Percentiles rank a stretch among this genome's conserved stretches.
Conservation (phyloP, 2,888 invertebrate genomes). For the Napeogenes sylphis region DNA sequence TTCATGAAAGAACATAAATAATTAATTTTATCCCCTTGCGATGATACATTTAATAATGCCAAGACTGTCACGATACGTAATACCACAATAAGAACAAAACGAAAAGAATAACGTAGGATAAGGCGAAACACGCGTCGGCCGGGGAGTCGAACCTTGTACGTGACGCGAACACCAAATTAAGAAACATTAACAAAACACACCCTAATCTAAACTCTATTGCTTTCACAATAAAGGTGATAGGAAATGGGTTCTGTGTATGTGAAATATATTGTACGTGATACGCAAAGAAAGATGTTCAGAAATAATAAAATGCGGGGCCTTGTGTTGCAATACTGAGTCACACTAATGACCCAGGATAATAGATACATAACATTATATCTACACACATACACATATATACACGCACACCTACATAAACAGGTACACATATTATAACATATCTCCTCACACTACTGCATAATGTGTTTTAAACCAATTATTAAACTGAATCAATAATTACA, state of each 20-base stretch:
- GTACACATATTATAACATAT: too few relatives aligned
- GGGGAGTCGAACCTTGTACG: slow-evolving; percentile 60
- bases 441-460: too few relatives aligned
- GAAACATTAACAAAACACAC: slow-evolving; percentile 42
- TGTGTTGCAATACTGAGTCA: slow-evolving; percentile 9
- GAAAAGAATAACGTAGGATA: slow-evolving; percentile 62
- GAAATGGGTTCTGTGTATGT: slow-evolving; percentile 35
- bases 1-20: slow-evolving; percentile 2
- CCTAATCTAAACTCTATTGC: slow-evolving; percentile 42
- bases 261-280: slow-evolving; percentile 51
- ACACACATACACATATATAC: background rate
- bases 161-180: slow-evolving; percentile 61
- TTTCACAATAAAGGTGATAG: slow-evolving; percentile 31
- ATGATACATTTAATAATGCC: slow-evolving; percentile 56
- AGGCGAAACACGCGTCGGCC: slow-evolving; percentile 52
- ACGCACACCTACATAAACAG: background rate
- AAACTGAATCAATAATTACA: too few relatives aligned
- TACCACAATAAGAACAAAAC: slow-evolving; percentile 65
- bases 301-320: slow-evolving; percentile 40
- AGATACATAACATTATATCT: background rate
- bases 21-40: slow-evolving; percentile 37
- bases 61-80: slow-evolving; percentile 51
- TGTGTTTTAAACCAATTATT: too few relatives aligned
- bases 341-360: slow-evolving; percentile 10
- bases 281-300: slow-evolving; percentile 48